A percentile compares a stretch with the other conserved stretches of the same genome.
Conservation (phyloP, 1,140 invertebrate species). For the Drosophila nasuta region DNA sequence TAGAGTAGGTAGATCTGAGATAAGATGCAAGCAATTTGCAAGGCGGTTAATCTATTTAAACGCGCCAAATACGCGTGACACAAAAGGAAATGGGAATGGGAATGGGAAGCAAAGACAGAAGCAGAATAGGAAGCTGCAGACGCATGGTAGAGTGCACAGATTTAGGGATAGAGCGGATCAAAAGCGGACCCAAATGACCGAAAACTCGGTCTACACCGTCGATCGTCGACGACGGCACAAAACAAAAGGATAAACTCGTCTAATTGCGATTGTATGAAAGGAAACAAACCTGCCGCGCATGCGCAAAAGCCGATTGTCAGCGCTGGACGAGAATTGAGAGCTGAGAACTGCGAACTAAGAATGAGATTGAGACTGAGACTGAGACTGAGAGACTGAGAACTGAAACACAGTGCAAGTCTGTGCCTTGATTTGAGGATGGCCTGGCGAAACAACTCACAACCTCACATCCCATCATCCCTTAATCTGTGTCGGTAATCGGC, state of each 20-base stretch:
- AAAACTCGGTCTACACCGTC: constrained; percentile 61
- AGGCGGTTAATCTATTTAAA: constrained; percentile 85
- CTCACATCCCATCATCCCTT: constrained; percentile 58
- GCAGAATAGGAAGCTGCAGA: constrained; percentile 23
- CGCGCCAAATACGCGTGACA: constrained; percentile 82
- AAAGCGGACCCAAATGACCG: constrained; percentile 49
- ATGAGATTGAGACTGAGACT: constrained; percentile 12
- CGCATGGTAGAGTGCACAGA: constrained; percentile 78
- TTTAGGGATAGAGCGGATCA: constrained; percentile 81
- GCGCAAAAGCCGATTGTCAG: constrained; percentile 62
- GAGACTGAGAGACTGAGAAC: constrained; percentile 17
- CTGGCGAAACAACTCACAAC: constrained; percentile 48
- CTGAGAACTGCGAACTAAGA: constrained; percentile 15
- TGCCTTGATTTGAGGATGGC: constrained; percentile 14
- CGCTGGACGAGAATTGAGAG: constrained; percentile 15
- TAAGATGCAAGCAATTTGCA: constrained; percentile 76
- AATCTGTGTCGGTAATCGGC: constrained; percentile 82
- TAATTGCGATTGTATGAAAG: constrained; percentile 77
- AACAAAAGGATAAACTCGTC: constrained; percentile 76
- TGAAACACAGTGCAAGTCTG: background rate
- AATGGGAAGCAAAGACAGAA: constrained; percentile 2
- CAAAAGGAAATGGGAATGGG: constrained; percentile 50
- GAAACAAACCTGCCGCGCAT: constrained; percentile 55
- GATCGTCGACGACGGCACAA: constrained; percentile 12
- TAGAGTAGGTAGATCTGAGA: constrained; percentile 53